These are phyloP conservation scores for Fabriciana adippe DNA, from an alignment of 2,888 invertebrate genomes.

Conservation along the genomic window DNA sequence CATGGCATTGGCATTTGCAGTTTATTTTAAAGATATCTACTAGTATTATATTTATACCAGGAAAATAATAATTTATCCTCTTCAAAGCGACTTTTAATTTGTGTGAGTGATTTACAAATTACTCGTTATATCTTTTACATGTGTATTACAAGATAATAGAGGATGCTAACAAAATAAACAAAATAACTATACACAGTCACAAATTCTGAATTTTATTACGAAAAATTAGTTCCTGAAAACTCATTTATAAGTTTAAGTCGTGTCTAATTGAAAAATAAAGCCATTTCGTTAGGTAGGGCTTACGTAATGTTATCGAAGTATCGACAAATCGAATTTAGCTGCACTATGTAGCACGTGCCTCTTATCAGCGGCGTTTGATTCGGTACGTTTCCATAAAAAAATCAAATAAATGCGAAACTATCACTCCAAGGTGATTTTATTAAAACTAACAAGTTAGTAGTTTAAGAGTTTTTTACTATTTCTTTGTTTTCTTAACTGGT, in stretches of 20 bases:
- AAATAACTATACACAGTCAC: not conserved
- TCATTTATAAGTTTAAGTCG: constrained; percentile 22
- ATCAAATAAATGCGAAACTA: constrained; percentile 48
- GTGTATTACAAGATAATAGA: not conserved
- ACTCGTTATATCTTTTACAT: too few relatives aligned
- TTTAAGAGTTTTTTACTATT: not conserved
- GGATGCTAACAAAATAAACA: not conserved
- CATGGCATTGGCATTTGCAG: not conserved
- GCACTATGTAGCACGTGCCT: constrained; percentile 56
- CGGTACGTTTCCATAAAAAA: constrained; percentile 64
- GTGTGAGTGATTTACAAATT: not conserved
- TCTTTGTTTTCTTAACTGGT: too few relatives aligned
- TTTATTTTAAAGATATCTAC: not conserved
- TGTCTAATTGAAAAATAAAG: constrained; percentile 41
- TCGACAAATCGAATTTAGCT: constrained; percentile 31
- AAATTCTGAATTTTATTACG: not conserved
- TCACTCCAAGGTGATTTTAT: constrained; percentile 38
- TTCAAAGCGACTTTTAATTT: constrained; percentile 7
- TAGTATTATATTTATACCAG: constrained; percentile 3
- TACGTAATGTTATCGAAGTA: constrained; percentile 37
- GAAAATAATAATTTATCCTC: constrained; percentile 20
- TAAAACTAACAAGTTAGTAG: not conserved
- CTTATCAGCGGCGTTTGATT: constrained; percentile 67
- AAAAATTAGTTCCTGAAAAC: not conserved
- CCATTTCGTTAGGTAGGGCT: constrained; percentile 36